Percentiles rank a stretch among this genome's conserved stretches.
phyloP scores from a whole-genome alignment of 2,113 vertebrate species.

The Pluvianellus socialis region DNA sequence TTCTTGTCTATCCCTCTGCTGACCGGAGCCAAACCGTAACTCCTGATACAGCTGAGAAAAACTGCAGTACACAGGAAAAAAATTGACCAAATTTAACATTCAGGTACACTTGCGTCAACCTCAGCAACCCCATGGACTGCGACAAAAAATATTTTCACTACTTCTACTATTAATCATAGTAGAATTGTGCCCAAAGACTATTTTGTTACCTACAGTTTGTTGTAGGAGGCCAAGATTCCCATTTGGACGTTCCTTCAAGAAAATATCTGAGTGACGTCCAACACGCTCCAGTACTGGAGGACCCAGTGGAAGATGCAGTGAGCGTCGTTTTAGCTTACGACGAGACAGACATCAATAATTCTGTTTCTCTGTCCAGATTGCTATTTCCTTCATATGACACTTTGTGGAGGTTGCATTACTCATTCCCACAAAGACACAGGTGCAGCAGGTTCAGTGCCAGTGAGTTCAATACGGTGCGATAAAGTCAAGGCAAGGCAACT shows the following conservation, averaged over 20 bases:
- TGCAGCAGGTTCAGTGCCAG: background rate
- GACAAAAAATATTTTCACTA: background rate
- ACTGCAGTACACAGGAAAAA: background rate
- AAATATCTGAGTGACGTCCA: background rate
- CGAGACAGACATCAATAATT: conserved; percentile 9
- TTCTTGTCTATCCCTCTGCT: conserved; percentile 17
- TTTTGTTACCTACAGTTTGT: background rate
- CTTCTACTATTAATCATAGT: background rate
- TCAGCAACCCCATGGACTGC: background rate
- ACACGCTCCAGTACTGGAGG: background rate
- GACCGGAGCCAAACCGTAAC: background rate
- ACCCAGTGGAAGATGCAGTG: background rate
- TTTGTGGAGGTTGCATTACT: background rate
- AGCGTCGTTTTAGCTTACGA: background rate
- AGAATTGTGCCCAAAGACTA: background rate
- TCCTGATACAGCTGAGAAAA: background rate
- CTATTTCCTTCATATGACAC: background rate
- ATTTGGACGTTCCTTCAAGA: background rate
- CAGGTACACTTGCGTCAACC: background rate
- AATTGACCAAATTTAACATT: background rate
- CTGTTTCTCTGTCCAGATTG: background rate
- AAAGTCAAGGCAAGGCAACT: conserved; percentile 23
- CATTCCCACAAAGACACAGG: background rate
- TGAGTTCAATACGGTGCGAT: background rate
- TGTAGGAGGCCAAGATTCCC: background rate